Conservation (phyloP, 2,888 invertebrate genomes). For the Aleiodes alternator region DNA sequence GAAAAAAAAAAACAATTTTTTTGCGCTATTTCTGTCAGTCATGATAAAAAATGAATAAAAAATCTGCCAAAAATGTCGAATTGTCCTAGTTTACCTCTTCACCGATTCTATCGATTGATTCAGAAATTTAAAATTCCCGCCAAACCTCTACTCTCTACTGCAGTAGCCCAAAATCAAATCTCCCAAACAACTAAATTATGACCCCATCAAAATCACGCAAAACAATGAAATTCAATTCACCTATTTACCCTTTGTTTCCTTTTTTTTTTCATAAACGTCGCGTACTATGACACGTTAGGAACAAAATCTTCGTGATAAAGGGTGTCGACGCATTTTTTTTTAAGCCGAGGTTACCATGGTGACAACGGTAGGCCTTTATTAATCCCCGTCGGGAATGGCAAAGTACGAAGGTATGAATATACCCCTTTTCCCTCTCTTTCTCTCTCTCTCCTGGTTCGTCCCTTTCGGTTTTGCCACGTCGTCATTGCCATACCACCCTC, state of each 20-base stretch:
- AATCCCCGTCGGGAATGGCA: conserved; percentile 67
- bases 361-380: conserved; percentile 72
- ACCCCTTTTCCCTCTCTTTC: conserved; percentile 21
- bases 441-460: conserved; percentile 5
- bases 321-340: conserved; percentile 63
- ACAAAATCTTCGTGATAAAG: conserved; percentile 27
- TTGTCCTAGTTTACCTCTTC: no score
- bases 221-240: conserved; percentile 1
- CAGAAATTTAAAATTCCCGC: background rate
- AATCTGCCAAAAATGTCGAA: no score
- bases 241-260: background rate
- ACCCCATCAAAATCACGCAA: background rate
- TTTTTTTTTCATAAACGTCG: background rate
- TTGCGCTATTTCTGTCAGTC: no score
- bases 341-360: conserved; percentile 65
- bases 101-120: no score
- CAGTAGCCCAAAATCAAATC: no score
- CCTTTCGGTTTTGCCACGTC: conserved; percentile 28
- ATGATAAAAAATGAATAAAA: no score
- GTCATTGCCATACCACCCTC: conserved; percentile 34
- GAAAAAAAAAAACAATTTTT: no score
- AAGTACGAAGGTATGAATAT: conserved; percentile 58
- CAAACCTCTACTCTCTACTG: no score
- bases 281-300: conserved; percentile 4
- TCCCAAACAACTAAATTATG: background rate